A percentile compares a stretch with the other conserved stretches of the same genome.
phyloP scores from a whole-genome alignment of 2,113 vertebrate genomes.

The Apodemus speciosus region DNA sequence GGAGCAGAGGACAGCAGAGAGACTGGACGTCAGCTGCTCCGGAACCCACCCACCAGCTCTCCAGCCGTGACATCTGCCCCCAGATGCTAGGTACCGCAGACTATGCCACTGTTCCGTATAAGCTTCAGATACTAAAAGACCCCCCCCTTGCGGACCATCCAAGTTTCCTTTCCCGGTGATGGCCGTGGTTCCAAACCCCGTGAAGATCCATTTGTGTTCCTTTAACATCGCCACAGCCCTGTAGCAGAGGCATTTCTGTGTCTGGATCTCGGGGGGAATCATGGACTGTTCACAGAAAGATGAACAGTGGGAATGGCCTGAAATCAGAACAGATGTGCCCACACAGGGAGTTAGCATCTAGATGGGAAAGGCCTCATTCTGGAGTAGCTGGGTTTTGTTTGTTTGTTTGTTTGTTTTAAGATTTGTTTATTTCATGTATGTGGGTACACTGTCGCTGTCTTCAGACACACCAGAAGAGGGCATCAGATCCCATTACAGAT shows the following conservation, averaged over 20 bases:
- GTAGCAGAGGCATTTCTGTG: neutral
- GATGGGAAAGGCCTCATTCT: too few species aligned
- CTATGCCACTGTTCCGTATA: too few species aligned
- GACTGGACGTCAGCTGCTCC: neutral
- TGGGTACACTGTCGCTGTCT: too few species aligned
- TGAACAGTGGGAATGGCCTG: neutral
- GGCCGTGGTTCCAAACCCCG: neutral
- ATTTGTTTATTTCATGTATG: too few species aligned
- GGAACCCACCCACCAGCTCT: too few species aligned
- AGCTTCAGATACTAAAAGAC: neutral
- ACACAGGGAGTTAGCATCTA: fast-evolving
- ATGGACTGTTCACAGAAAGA: fast-evolving
- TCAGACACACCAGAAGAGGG: too few species aligned
- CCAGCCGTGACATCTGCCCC: neutral
- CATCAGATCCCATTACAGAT: too few species aligned
- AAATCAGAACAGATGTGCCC: neutral
- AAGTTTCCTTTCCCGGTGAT: fast-evolving
- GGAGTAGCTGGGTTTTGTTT: too few species aligned
- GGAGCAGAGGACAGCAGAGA: too few species aligned
- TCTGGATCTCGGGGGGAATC: neutral
- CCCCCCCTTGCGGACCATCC: neutral
- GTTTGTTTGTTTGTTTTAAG: too few species aligned
- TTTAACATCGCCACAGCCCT: fast-evolving
- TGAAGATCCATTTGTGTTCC: fast-evolving
- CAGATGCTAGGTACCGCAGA: too few species aligned